These are phyloP conservation scores for Hydrozoanthus tunicans DNA, from an alignment of 64 coral and sea anemone species.

Conservation along the genomic window DNA sequence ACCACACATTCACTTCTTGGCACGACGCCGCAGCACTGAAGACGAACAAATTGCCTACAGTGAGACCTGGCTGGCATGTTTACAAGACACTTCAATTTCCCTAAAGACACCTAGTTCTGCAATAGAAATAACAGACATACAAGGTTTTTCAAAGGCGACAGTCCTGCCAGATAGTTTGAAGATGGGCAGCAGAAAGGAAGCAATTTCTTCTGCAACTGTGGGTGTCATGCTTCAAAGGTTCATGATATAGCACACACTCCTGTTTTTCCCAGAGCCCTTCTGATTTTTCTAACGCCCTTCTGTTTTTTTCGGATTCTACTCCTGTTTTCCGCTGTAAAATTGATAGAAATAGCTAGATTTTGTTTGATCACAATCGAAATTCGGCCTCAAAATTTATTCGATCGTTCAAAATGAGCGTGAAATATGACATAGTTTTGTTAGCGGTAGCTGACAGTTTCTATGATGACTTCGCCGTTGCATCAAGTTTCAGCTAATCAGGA, in stretches of 20 bases:
- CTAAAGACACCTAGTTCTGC: background rate
- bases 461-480: conserved; percentile 1
- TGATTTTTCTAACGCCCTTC: too few relatives aligned
- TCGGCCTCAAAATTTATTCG: too few relatives aligned
- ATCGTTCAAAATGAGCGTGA: too few relatives aligned
- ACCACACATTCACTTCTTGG: background rate
- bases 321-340: too few relatives aligned
- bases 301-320: too few relatives aligned
- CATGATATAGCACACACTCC: background rate
- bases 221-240: background rate
- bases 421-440: too few relatives aligned
- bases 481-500: conserved; percentile 28
- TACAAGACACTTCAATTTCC: too few relatives aligned
- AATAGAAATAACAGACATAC: background rate
- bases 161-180: background rate
- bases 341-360: too few relatives aligned
- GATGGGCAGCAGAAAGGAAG: background rate
- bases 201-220: background rate
- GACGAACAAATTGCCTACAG: background rate
- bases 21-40: background rate
- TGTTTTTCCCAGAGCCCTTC: background rate
- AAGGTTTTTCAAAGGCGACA: conserved; percentile 15
- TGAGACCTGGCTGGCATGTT: too few relatives aligned
- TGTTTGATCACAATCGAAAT: too few relatives aligned
- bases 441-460: background rate